Conservation (phyloP, 2,113 vertebrate genomes). For the Pachycephala philippinensis region DNA sequence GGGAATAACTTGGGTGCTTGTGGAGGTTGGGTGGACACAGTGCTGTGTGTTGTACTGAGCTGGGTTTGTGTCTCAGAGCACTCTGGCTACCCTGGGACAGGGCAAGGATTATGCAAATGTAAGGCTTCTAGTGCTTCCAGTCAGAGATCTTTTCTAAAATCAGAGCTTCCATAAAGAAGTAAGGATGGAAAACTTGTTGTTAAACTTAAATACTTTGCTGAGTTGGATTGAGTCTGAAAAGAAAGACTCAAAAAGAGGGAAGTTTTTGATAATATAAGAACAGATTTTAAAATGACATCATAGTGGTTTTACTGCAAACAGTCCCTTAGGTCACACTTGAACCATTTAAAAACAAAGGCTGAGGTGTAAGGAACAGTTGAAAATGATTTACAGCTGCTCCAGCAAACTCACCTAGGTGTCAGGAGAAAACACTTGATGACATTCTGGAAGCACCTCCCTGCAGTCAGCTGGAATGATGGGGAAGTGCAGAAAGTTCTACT, state of each 20-base stretch:
- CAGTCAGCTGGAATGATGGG: background rate
- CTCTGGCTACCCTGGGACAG: background rate
- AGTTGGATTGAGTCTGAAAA: background rate
- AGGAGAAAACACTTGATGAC: background rate
- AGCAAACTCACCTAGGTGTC: background rate
- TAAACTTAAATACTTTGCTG: background rate
- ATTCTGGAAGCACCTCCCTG: background rate
- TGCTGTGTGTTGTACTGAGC: background rate
- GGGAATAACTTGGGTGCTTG: background rate
- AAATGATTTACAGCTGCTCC: background rate
- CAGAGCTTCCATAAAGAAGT: background rate
- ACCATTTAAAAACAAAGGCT: background rate
- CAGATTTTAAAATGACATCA: background rate
- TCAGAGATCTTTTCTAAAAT: background rate
- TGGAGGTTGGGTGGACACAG: background rate
- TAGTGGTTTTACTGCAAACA: background rate
- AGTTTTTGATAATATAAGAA: background rate
- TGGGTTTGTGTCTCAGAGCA: background rate
- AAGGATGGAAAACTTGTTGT: background rate
- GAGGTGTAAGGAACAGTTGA: background rate
- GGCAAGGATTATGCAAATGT: background rate
- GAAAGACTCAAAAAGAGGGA: background rate
- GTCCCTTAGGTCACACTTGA: background rate
- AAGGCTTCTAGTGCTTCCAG: background rate
- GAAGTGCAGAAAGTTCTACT: background rate